These are phyloP conservation scores for Drosophila flavopinicola DNA, from an alignment of 2,888 invertebrate species.

Conservation along the genomic window DNA sequence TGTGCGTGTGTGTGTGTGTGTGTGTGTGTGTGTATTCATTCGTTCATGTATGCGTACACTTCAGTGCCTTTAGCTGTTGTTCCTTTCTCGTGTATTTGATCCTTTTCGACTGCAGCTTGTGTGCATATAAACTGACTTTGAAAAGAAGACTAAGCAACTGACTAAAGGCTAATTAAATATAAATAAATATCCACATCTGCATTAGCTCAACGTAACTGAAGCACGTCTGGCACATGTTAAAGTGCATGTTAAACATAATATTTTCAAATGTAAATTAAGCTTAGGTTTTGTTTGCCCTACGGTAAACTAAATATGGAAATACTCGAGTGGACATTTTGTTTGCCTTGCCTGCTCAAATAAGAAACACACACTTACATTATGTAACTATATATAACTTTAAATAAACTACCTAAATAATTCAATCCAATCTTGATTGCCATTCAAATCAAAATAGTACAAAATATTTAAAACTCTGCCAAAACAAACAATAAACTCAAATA, in stretches of 20 bases:
- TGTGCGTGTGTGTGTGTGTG: background rate
- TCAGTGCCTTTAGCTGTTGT: constrained; percentile 1
- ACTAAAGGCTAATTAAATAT: constrained; percentile 11
- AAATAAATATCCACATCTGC: background rate
- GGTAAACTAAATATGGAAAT: background rate
- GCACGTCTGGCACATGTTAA: background rate
- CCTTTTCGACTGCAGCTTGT: constrained; percentile 18
- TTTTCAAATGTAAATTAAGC: background rate
- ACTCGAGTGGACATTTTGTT: background rate
- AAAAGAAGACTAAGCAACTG: background rate
- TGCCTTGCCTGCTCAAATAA: no score
- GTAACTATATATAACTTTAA: no score
- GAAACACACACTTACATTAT: background rate
- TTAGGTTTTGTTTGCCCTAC: background rate
- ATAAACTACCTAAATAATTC: no score
- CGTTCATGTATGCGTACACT: background rate
- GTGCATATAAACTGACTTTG: constrained; percentile 7
- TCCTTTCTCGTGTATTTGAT: background rate
- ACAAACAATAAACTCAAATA: no score
- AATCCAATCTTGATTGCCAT: no score
- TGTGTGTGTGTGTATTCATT: constrained; percentile 15
- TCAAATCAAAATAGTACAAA: no score
- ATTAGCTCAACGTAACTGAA: constrained; percentile 10
- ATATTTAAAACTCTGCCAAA: no score
- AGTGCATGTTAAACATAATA: background rate